Base-by-base conservation (phyloP, 23 tunicate genomes). In the Ciona savignyi region DNA sequence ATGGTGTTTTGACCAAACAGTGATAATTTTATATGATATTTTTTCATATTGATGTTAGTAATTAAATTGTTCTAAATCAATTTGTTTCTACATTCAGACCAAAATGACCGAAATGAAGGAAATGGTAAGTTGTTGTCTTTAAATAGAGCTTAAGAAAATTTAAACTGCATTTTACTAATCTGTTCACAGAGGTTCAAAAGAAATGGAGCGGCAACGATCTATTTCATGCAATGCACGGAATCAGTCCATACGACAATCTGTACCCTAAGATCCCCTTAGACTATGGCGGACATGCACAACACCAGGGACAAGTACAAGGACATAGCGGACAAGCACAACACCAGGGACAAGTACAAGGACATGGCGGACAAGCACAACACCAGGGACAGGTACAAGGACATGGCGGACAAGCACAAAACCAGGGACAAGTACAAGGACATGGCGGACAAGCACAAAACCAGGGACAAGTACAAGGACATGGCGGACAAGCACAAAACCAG, bases 301-400 rank as follows among this genome's bases (percentile, higher is more conserved):
- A 23, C 2, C 85, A 81, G 62, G 75, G 78, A 26, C 76, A 71
- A 69, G 51, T 67, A 20, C 84, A 79, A 60, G n/a, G n/a, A 42
- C 84, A 79, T 35, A 27, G 61, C 23, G 80, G 77, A 33, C 85
- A 81, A 81, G 65, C 62, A 24, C 85, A 81, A 34, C 72, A 35
- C 34, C 85, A 81, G 62, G 85, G 85, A 73, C 85, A 81, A 65
- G 62, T 60, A 23, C 85, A 78, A 48, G n/a, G n/a, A 32, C 33
- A 29, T 33, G 76, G 76, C 2, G 69, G 70, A 22, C 68, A 62
- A 70, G 76, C 63, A 69, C 85, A 81, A 73, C 72, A 75, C n/a
- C 85, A 81, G 29, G 78, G 85, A 42, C 85, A 79, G 70, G 27
- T 34, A 23, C 73, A 67, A 64, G 74, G 65, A 4, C 83, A 77